Evolutionary conservation across 2,797 vertebrate genomes (phyloP), one percentile per base, ranked within the genome.

Genomic region (Anolis apletophallus): DNA sequence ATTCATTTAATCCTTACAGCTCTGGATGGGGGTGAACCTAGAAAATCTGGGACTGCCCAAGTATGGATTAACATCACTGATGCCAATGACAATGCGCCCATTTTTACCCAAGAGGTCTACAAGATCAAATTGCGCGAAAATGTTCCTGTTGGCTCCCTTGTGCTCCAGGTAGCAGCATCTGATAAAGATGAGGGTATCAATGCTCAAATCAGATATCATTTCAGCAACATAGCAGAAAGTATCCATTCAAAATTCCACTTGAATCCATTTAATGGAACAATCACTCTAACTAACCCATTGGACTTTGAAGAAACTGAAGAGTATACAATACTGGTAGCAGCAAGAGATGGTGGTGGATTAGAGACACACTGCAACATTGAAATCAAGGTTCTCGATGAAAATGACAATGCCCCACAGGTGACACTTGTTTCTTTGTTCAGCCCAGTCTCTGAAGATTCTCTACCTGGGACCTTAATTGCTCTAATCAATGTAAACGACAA

Each of bases 331-430:
- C 89, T 89, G 36, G 91, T 97, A 1, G 93, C 96, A 61, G 96
- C 96, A 21, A 96, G 94, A 85, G 96, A 96, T 34, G 93, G 95
- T 14, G 93, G 95, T 26, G 90, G 89, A 14, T 87, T 96, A 12
- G 92, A 89, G 36, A 91, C 93, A 4, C 88, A 93, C 5, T 92
- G 93, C 81, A 97, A 96, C 92, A 83, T 96, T 78, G 76, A 95
- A 52, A 92, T 97, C 73, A 93, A 95, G 7, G 90, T 97, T 29
- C 69, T 89, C 77, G 96, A 97, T 89, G 91, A 95, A 74, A 97
- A 97, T 69, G 94, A 97, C 79, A 96, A 96, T 88, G 80, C 85
- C 9, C 96, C 96, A 0, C 83, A 96, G 11, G 95, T 97, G 73
- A 96, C 86, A 23, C 55, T 96, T 3, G 94, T 95, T 91, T 96